phyloP scores from a whole-genome alignment of 2,113 vertebrate genomes.

The Plotosus lineatus region DNA sequence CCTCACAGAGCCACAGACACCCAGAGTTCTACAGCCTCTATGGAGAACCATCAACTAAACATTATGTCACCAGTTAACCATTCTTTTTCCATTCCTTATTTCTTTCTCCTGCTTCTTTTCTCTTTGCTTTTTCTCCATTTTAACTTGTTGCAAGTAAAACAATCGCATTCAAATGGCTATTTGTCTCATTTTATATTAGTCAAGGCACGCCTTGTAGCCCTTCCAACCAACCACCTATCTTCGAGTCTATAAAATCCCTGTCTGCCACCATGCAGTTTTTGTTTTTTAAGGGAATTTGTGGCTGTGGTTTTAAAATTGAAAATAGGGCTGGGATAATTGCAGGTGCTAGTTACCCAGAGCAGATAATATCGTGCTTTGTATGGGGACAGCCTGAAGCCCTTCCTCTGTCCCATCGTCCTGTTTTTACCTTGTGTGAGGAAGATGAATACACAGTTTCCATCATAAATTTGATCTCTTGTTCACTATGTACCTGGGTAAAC shows the following conservation, averaged over 20 bases:
- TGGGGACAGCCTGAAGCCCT: constrained; percentile 25
- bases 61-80: constrained; percentile 93
- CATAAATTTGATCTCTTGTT: constrained; percentile 21
- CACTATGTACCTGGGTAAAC: constrained; percentile 3
- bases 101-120: constrained; percentile 8
- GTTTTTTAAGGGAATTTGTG: constrained; percentile 31
- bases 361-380: constrained; percentile 42
- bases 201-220: constrained; percentile 10
- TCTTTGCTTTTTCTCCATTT: neutral
- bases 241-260: constrained; percentile 26
- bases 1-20: constrained; percentile 88
- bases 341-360: constrained; percentile 46
- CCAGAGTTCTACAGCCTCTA: constrained; percentile 95
- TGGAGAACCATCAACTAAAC: constrained; percentile 89
- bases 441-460: constrained; percentile 19
- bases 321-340: constrained; percentile 49
- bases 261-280: constrained; percentile 8
- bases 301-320: constrained; percentile 48
- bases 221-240: constrained; percentile 38
- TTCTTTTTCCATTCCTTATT: constrained; percentile 23
- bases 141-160: constrained; percentile 12
- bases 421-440: constrained; percentile 28
- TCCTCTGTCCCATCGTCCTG: constrained; percentile 35
- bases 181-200: constrained; percentile 32
- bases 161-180: constrained; percentile 33